Percentiles rank a stretch among this genome's conserved stretches.
phyloP scores from a whole-genome alignment of 2,888 invertebrate genomes.

The Apodemia zela region DNA sequence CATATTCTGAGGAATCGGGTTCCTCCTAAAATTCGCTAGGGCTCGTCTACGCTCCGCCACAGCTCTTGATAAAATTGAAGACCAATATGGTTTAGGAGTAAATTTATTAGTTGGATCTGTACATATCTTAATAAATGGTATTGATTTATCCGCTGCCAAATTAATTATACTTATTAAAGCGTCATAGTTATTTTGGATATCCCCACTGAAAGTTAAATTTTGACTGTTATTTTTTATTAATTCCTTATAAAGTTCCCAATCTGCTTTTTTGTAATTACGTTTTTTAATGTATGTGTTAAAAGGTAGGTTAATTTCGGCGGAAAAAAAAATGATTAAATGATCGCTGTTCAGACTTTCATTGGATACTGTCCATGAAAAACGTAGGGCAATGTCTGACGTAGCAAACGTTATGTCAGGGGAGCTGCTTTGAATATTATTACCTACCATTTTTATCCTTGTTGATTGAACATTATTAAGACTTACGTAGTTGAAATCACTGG shows the following conservation, averaged over 20 bases:
- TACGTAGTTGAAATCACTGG: not conserved
- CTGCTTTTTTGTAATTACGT: not conserved
- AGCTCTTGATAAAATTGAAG: slow-evolving; percentile 26
- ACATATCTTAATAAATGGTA: not conserved
- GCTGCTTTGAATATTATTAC: not conserved
- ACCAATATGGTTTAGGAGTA: slow-evolving; percentile 34
- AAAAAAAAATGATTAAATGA: not conserved
- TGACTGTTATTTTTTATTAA: not conserved
- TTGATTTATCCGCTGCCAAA: not conserved
- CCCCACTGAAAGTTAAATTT: too few relatives aligned
- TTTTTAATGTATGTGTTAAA: not conserved
- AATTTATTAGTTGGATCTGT: slow-evolving; percentile 21
- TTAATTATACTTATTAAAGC: not conserved
- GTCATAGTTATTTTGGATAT: not conserved
- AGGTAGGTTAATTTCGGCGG: not conserved
- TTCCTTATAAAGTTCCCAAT: not conserved
- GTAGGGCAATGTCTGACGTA: not conserved
- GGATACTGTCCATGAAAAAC: not conserved
- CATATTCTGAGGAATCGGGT: slow-evolving; percentile 30
- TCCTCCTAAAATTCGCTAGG: slow-evolving; percentile 29
- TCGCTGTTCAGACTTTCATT: not conserved
- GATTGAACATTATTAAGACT: not conserved
- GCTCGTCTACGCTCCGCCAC: slow-evolving; percentile 31
- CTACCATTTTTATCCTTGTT: not conserved
- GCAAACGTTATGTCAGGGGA: not conserved